Evolutionary conservation across 2,888 invertebrate genomes (phyloP).

Genomic region (Corbicula japonica): DNA sequence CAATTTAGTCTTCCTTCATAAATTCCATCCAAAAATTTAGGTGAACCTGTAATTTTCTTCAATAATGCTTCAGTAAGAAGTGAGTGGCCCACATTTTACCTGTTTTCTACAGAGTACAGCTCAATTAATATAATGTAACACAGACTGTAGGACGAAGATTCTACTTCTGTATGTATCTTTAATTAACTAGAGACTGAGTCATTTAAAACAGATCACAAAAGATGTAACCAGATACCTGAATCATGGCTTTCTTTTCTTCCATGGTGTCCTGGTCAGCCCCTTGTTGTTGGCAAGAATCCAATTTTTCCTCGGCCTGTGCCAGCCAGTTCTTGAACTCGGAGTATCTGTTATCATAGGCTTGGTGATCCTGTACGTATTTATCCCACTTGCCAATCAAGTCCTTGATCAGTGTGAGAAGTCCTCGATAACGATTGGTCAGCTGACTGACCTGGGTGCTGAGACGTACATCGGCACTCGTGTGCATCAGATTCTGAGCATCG

Average conservation of each 20-base stretch:
- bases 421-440: conserved; percentile 96
- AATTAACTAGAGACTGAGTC: not conserved
- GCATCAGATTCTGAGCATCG: conserved; percentile 94
- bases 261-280: conserved; percentile 94
- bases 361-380: conserved; percentile 95
- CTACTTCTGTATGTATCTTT: no score
- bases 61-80: no score
- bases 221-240: conserved; percentile 75
- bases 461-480: conserved; percentile 93
- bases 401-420: conserved; percentile 95
- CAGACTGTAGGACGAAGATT: not conserved
- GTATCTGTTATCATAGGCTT: conserved; percentile 96
- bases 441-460: conserved; percentile 93
- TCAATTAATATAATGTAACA: not conserved
- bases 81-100: conserved; percentile 1
- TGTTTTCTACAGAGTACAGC: not conserved
- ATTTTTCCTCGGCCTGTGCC: conserved; percentile 94
- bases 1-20: no score
- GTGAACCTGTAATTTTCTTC: no score
- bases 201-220: not conserved
- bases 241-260: conserved; percentile 91
- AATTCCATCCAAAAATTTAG: no score
- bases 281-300: conserved; percentile 92
- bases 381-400: conserved; percentile 97
- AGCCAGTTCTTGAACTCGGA: conserved; percentile 98